Evolutionary conservation across 2,113 vertebrate species (phyloP), one percentile per base, ranked within the genome.

Genomic region (Theropithecus gelada): DNA sequence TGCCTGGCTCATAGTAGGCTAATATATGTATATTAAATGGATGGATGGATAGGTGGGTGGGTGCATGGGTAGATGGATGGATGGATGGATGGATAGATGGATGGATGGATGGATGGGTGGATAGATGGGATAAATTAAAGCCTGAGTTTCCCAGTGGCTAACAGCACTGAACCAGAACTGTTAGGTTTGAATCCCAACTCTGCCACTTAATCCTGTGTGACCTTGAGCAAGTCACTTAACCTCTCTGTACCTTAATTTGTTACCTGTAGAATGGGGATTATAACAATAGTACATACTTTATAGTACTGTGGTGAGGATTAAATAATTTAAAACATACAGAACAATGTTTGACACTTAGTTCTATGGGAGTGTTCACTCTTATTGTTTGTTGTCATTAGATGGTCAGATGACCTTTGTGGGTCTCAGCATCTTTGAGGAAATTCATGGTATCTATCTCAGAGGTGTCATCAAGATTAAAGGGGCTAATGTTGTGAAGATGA

Each of bases 131-230:
- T 78, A 80, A 90, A 73, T 81, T 45, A 73, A 94, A 88, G 6
- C 59, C 75, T 79, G 61, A 38, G 75, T 68, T 64, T 95, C 86
- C 84, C 86, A 90, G 79, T 88, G 22, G n/a, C 0, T 78, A 70
- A 87, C 27, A 52, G 57, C 30, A 11, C 40, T 23, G n/a, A 72
- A 78, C n/a, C 32, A 85, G 38, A 82, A 22, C 3, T 27, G 52
- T 55, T 59, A 9, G 6, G 40, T 50, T 86, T 89, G 94, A 97
- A 97, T 86, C 90, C 87, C 83, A 96, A 79, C 92, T 96, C 91
- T 95, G 84, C 30, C 45, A 64, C 22, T 86, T 70, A 20, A 61
- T 27, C 11, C 12, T 79, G n/a, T 61, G 30, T 55, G 40, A 84
- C 10, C 6, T 66, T 64, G 16, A 23, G 14, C 16, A 88, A 64